Conservation (phyloP, 2,113 vertebrate species). For the Colius striatus region DNA sequence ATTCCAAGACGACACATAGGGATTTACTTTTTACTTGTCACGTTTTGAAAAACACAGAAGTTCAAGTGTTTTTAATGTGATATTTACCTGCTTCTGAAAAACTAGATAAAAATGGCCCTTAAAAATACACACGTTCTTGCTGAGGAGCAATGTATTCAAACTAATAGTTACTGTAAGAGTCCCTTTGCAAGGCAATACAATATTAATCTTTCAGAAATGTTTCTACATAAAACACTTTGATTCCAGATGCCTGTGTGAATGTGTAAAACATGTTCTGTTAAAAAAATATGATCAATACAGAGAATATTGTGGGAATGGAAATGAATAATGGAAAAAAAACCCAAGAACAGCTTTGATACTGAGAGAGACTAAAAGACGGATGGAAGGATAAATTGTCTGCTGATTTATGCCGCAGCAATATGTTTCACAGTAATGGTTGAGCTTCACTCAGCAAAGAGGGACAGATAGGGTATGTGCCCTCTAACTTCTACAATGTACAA, state of each 20-base stretch:
- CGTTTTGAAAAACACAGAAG: not conserved
- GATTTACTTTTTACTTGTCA: not conserved
- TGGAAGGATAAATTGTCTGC: not conserved
- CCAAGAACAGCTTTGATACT: not conserved
- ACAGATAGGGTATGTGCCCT: not conserved
- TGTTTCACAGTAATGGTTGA: not conserved
- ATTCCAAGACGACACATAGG: not conserved
- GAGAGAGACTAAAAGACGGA: not conserved
- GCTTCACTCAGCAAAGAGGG: not conserved
- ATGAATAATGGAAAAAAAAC: not conserved
- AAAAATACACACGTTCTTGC: not conserved
- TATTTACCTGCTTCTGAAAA: not conserved
- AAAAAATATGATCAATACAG: not conserved
- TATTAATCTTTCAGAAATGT: not conserved
- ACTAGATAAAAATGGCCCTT: not conserved
- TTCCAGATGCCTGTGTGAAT: not conserved
- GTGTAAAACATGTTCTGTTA: not conserved
- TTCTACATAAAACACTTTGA: not conserved
- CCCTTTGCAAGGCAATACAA: not conserved
- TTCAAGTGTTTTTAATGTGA: not conserved
- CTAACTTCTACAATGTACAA: not conserved
- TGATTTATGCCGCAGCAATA: not conserved
- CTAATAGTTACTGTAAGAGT: not conserved
- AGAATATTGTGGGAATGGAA: not conserved
- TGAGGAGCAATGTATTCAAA: not conserved